Evolutionary conservation across 2,888 invertebrate genomes (phyloP), one percentile per base, ranked within the genome.

Genomic region (Eristalis tenax): DNA sequence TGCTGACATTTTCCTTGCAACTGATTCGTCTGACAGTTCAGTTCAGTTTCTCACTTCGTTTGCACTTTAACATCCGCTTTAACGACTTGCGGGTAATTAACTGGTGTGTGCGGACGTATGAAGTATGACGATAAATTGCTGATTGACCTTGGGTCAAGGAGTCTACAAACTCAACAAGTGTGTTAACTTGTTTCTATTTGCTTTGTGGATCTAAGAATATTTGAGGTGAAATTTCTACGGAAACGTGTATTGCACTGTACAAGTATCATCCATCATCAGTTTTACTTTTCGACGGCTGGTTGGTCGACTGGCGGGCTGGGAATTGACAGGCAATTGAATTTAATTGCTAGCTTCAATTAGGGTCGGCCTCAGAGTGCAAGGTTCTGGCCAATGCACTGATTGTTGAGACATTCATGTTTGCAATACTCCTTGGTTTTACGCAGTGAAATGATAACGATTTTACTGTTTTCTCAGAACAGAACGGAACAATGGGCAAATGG

Each of bases 1-100:
- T 64, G 64, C 32, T 18, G 64, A 75, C 75, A 81, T 81, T 74
- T 61, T 35, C 26, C 28, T 40, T 13, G 18, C 63, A 43, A 73
- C 73, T 73, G 50, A 50, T 18, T 61, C 2, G 2, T 26, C 59
- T 23, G 26, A 59, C 10, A n/a, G 59, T 32, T 32, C 11, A 11
- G 50, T 18, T 50, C 50, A 50, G 50, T 50, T 50, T 50, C 18
- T 50, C 50, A 8, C 18, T 50, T 50, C 50, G 18, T 18, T n/a
- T 50, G 18, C 8, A 8, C 8, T 50, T n/a, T 50, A 18, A 50
- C 8, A 18, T 43, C 8, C 50, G n/a, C 50, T 38, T 38, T 38
- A 38, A 38, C 13, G 38, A 38, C 38, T 38, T n/a, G 18, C n/a
- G 50, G 50, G 50, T 50, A 50, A 50, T 50, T 50, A 50, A 18